These are phyloP conservation scores for Galemys pyrenaicus DNA, from an alignment of 2,113 vertebrate species.

Conservation along the genomic window DNA sequence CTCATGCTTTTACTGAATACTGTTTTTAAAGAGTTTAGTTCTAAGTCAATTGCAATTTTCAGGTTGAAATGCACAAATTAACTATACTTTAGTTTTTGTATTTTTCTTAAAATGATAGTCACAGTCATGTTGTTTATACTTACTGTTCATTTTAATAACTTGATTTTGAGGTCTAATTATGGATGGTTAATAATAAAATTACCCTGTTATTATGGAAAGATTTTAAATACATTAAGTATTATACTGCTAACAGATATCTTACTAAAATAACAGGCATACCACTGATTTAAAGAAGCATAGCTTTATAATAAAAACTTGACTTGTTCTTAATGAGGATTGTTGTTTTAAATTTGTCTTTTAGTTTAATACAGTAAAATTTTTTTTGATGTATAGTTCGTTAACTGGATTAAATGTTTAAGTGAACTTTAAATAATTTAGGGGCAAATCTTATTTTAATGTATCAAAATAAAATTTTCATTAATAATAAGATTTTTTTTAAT, in stretches of 20 bases:
- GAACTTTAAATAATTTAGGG: conserved; percentile 42
- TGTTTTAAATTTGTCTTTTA: conserved; percentile 30
- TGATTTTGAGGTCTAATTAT: conserved; percentile 21
- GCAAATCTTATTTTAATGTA: conserved; percentile 10
- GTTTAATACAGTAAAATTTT: not conserved
- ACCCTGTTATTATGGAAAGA: conserved; percentile 26
- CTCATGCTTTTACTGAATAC: not conserved
- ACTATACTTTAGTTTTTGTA: conserved; percentile 35
- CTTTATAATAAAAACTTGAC: not conserved
- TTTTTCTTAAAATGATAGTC: not conserved
- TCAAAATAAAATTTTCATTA: conserved; percentile 11
- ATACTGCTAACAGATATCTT: conserved; percentile 23
- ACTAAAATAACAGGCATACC: not conserved
- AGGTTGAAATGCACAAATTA: conserved; percentile 28
- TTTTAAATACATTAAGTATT: not conserved
- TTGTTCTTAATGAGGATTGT: not conserved
- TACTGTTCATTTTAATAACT: not conserved
- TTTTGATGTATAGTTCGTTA: conserved; percentile 35
- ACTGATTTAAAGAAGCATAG: conserved; percentile 24
- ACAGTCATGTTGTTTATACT: not conserved
- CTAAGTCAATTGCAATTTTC: conserved; percentile 34
- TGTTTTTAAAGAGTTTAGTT: conserved; percentile 40
- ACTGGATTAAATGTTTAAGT: conserved; percentile 28
- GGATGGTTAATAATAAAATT: not conserved
- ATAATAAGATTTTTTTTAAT: no score